Evolutionary conservation across 2,888 invertebrate genomes (phyloP), one percentile per base, ranked within the genome.

Genomic region (Pachliopta kotzebuea): DNA sequence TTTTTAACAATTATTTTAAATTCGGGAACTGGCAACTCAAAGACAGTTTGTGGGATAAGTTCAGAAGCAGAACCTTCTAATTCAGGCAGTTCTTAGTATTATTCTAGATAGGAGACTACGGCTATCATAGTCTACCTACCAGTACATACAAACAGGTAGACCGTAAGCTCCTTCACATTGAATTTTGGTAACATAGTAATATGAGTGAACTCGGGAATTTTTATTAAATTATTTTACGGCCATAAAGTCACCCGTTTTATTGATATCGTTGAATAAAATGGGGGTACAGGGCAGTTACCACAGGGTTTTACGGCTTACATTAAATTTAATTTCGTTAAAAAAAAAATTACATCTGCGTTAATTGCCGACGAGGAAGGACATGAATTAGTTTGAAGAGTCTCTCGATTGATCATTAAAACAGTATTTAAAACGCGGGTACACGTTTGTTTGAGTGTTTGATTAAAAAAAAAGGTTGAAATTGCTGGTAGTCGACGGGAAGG

Each of bases 401-500:
- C 55, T 53, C 57, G 55, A 55, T 59, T 54, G 59, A 17, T 37
- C 21, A 26, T 18, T 29, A 49, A 59, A 55, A 26, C 21, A 49
- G 55, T 31, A 55, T 59, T 55, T 63, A 55, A 29, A 50, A 58
- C 31, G 54, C 54, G 42, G 45, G n/a, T n/a, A n/a, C 56, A 31
- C 53, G 37, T 21, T 20, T 31, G 52, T 60, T 61, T 61, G 54
- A 65, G 54, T 61, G 58, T 65, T 65, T 65, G 37, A 37, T 37
- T 24, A 62, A 57, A 65, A 57, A 57, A 23, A 56, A 31, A 56
- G 50, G 31, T 54, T 60, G 60, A 67, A 66, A 68, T 67, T 67
- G 58, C 55, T 70, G 61, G 67, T 69, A 71, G 67, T 52, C 58
- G 55, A 67, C 56, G 62, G 68, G 64, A 65, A 56, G 31, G 37